Conservation (phyloP, 2,797 vertebrate species). For the Novumbra hubbsi region DNA sequence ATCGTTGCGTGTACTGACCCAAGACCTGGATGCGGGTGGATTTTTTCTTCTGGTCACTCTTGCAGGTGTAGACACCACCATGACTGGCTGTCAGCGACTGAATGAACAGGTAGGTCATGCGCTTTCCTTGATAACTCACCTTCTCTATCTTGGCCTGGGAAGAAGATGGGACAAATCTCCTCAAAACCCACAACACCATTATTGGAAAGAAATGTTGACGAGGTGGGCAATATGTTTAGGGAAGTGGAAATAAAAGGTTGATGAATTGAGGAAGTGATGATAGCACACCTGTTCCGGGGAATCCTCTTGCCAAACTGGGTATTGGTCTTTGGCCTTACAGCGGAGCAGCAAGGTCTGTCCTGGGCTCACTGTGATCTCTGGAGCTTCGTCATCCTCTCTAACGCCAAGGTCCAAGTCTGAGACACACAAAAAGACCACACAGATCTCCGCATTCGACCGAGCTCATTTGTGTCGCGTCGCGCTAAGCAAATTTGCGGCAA, state of each 20-base stretch:
- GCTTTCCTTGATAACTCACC: fast-evolving
- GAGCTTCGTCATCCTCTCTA: slow-evolving; percentile 23
- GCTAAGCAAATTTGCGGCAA: neutral
- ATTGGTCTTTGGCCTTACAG: neutral
- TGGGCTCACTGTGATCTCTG: slow-evolving; percentile 49
- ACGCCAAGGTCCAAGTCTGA: slow-evolving; percentile 39
- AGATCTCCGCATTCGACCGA: no score
- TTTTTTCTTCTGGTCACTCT: neutral
- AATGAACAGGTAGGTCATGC: slow-evolving; percentile 49
- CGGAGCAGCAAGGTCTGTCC: slow-evolving; percentile 67
- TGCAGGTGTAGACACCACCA: slow-evolving; percentile 66
- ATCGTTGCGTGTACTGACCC: slow-evolving; percentile 54
- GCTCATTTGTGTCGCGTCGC: no score
- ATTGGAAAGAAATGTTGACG: neutral
- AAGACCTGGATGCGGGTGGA: slow-evolving; percentile 53
- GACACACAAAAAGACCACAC: slow-evolving; percentile 8
- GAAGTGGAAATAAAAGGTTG: neutral
- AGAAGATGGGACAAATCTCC: neutral
- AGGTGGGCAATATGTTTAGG: neutral
- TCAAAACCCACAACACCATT: neutral
- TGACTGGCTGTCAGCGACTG: slow-evolving; percentile 41
- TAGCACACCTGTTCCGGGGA: neutral
- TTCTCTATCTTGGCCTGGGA: slow-evolving; percentile 46
- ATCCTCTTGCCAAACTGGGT: slow-evolving; percentile 41
- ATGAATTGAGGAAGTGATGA: neutral